These are phyloP conservation scores for Selenia dentaria DNA, from an alignment of 2,888 invertebrate species.

Conservation along the genomic window DNA sequence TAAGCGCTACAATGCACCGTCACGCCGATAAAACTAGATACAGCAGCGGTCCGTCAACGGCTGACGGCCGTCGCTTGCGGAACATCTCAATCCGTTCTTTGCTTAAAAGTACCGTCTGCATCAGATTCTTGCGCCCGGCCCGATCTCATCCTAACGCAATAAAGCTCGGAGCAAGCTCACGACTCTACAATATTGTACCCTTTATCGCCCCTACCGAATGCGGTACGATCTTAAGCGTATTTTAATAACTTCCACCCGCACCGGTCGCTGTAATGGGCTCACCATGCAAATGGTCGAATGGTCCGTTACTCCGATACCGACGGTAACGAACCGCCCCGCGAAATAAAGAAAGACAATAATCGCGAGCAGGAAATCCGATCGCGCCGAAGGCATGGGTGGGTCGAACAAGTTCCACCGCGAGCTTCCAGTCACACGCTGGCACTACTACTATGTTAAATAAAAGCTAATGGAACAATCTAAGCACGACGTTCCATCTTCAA, in stretches of 20 bases:
- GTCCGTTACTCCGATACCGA: slow-evolving; percentile 74
- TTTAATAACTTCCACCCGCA: slow-evolving; percentile 77
- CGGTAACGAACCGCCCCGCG: slow-evolving; percentile 67
- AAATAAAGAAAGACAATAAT: slow-evolving; percentile 79
- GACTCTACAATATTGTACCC: slow-evolving; percentile 72
- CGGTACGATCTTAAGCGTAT: slow-evolving; percentile 75
- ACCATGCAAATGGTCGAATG: slow-evolving; percentile 75
- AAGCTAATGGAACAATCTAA: slow-evolving; percentile 38
- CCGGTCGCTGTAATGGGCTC: slow-evolving; percentile 72
- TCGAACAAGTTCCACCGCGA: slow-evolving; percentile 42
- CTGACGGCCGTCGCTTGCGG: slow-evolving; percentile 45
- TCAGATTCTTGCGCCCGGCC: slow-evolving; percentile 56
- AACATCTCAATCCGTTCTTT: slow-evolving; percentile 73
- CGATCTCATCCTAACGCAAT: slow-evolving; percentile 76
- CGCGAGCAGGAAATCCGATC: slow-evolving; percentile 74
- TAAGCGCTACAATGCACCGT: slow-evolving; percentile 59
- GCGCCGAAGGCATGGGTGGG: slow-evolving; percentile 52
- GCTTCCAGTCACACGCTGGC: slow-evolving; percentile 43
- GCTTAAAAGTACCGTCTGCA: slow-evolving; percentile 45
- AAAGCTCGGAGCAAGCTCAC: slow-evolving; percentile 76
- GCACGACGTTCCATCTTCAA: slow-evolving; percentile 41
- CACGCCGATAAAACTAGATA: too few relatives aligned
- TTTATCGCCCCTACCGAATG: slow-evolving; percentile 72
- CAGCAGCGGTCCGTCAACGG: slow-evolving; percentile 53
- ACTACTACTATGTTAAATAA: slow-evolving; percentile 49